Evolutionary conservation across 2,888 invertebrate species (phyloP), one percentile per base, ranked within the genome.

Genomic region (Rotaria magnacalcarata): DNA sequence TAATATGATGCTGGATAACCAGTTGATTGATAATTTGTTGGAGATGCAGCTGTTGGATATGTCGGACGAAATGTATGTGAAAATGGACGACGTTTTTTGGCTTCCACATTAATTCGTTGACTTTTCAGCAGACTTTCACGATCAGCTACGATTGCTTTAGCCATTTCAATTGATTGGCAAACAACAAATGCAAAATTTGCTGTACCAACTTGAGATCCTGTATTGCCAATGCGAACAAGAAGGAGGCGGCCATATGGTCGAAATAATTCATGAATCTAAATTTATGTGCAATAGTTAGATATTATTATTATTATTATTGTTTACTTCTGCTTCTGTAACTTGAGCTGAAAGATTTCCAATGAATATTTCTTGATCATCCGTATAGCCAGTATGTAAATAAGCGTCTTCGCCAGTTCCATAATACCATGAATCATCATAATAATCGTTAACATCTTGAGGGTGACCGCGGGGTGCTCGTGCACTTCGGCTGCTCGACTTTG

Each of bases 31-130:
- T 67, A 67, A 67, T 41, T 67, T 67, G 67, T 67, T 34, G 67
- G 67, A 4, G 34, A 67, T 34, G 67, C 67, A 34, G 80, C 47
- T 47, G 80, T 80, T 47, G 47, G 43, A 80, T 80, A 80, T 24
- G 80, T n/a, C 16, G 80, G 80, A 80, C 80, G 80, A 47, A 47
- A 80, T 80, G 80, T 80, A 80, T 80, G 80, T 3, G 80, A 21
- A 80, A 80, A 80, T n/a, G 80, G 80, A 24, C 80, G 80, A 47
- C 80, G 80, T 47, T 80, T 80, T 80, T 80, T 80, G 11, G 80
- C 80, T 80, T 80, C 80, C 10, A 80, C 80, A 80, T 80, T 80
- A 7, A 80, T 34, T 47, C 47, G 8, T n/a, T 80, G 43, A n/a
- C 3, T 80, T n/a, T 80, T 80, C 11, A 47, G 6, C 24, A 80